phyloP scores from a whole-genome alignment of 2,797 vertebrate genomes.

The Eulemur mongoz region DNA sequence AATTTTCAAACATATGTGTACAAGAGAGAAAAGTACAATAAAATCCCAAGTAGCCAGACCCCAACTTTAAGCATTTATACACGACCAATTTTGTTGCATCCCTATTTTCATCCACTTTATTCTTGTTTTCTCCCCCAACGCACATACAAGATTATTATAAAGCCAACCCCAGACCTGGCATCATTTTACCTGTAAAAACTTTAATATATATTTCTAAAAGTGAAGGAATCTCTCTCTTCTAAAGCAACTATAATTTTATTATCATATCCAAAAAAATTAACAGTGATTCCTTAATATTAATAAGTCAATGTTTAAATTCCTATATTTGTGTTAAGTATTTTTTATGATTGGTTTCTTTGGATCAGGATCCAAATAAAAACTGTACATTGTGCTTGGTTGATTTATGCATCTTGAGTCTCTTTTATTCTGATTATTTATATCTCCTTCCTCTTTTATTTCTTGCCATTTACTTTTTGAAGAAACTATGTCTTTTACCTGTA shows the following conservation, averaged over 20 bases:
- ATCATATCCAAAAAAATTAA: neutral
- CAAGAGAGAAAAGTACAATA: neutral
- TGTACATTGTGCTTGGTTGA: neutral
- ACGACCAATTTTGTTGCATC: neutral
- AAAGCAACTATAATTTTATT: neutral
- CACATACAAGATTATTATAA: neutral
- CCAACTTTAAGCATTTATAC: neutral
- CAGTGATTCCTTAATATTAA: neutral
- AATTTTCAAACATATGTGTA: neutral
- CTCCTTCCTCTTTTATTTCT: neutral
- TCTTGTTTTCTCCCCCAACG: neutral
- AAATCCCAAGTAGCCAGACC: neutral
- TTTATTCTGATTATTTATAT: neutral
- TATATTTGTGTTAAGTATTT: neutral
- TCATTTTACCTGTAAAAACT: neutral
- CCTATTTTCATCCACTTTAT: neutral
- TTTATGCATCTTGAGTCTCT: neutral
- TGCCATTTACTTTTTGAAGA: neutral
- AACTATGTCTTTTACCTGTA: neutral
- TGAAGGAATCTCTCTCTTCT: neutral
- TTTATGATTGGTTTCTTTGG: neutral
- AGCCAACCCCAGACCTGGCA: neutral
- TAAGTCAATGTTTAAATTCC: neutral
- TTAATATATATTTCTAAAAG: neutral
- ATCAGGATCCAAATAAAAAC: neutral